phyloP scores from a whole-genome alignment of 35 echinoderm and acorn worm species.

The Heliocidaris erythrogramma region DNA sequence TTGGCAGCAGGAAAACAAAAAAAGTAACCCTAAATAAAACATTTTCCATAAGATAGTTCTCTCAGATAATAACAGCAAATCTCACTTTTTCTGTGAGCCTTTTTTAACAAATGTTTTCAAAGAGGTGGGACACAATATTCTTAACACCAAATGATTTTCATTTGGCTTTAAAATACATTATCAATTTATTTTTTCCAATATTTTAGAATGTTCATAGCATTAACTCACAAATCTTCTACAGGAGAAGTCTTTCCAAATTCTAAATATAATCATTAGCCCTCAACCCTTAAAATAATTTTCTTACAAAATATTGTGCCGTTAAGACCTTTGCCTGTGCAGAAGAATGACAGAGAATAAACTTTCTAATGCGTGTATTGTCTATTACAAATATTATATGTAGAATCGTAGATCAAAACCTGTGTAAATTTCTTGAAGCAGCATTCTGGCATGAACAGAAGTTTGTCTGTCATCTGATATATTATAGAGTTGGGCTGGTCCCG shows the following conservation, averaged over 20 bases:
- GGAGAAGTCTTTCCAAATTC: neutral
- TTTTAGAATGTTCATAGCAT: neutral
- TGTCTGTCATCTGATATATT: neutral
- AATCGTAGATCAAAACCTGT: neutral
- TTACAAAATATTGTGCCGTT: neutral
- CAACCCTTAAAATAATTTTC: neutral
- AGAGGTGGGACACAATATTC: neutral
- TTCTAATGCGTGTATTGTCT: neutral
- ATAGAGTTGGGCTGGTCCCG: constrained; percentile 7
- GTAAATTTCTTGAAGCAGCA: neutral
- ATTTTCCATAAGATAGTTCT: neutral
- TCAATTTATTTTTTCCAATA: neutral
- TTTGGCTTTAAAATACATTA: neutral
- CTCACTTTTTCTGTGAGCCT: neutral
- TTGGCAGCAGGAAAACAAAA: neutral
- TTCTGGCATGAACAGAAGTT: neutral
- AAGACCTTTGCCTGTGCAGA: neutral
- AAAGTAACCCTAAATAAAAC: neutral
- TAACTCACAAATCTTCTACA: neutral
- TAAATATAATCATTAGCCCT: neutral
- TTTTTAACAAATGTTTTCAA: neutral
- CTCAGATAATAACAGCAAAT: neutral
- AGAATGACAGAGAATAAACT: neutral
- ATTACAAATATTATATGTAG: neutral
- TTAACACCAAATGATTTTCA: neutral